Percentiles rank a stretch among this genome's conserved stretches.
Conservation (phyloP, 2,113 vertebrate genomes). For the Phalacrocorax aristotelis region DNA sequence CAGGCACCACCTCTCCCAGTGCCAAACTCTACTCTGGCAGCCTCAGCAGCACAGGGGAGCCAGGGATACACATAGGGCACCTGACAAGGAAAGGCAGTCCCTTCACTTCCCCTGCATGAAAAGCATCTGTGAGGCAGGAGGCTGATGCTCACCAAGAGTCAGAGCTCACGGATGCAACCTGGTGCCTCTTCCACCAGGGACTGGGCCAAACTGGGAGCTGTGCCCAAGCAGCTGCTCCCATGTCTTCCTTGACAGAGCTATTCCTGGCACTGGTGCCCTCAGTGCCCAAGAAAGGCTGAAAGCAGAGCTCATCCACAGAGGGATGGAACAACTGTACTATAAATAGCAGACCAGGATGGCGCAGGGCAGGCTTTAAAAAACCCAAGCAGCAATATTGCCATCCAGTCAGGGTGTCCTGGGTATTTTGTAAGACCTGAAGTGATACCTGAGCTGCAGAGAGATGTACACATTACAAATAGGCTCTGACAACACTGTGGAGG, state of each 20-base stretch:
- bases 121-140: not conserved
- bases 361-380: not conserved
- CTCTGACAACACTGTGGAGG: not conserved
- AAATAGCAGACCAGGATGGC: conserved; percentile 49
- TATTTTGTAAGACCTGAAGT: not conserved
- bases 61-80: not conserved
- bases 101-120: rapidly evolving
- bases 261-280: conserved; percentile 43
- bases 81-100: not conserved
- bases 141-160: not conserved
- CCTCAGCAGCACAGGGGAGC: not conserved
- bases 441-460: not conserved
- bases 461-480: not conserved
- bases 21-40: not conserved
- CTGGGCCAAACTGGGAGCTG: not conserved
- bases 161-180: not conserved
- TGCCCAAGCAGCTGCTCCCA: not conserved
- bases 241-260: conserved; percentile 44
- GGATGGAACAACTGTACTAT: conserved; percentile 51
- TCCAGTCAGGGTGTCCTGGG: not conserved
- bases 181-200: not conserved
- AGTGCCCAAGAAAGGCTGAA: conserved; percentile 40
- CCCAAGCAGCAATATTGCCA: not conserved
- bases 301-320: not conserved
- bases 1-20: not conserved